phyloP scores from a whole-genome alignment of 2,888 invertebrate genomes.

The Drosophila lutescens region DNA sequence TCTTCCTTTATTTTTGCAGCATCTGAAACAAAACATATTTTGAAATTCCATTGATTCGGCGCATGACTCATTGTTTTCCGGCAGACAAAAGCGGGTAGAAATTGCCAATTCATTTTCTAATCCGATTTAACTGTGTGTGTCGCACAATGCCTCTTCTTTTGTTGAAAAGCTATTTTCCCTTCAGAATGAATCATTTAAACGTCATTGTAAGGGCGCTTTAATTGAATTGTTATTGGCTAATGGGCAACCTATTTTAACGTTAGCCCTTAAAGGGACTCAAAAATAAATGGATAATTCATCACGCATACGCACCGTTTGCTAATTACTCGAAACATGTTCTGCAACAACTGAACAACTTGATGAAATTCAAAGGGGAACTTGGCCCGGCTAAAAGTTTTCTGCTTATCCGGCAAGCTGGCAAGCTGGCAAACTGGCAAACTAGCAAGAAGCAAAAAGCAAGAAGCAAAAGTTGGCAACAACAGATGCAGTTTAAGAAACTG shows the following conservation, averaged over 20 bases:
- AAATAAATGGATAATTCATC: slow-evolving; percentile 31
- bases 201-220: too few relatives aligned
- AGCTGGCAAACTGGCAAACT: slow-evolving; percentile 13
- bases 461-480: slow-evolving; percentile 47
- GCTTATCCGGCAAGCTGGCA: slow-evolving; percentile 30
- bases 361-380: slow-evolving; percentile 23
- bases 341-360: slow-evolving; percentile 30
- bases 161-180: slow-evolving; percentile 7
- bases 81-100: too few relatives aligned
- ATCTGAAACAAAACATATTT: slow-evolving; percentile 8
- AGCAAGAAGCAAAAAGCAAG: slow-evolving; percentile 11
- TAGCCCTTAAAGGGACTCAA: background rate
- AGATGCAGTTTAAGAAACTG: slow-evolving; percentile 43
- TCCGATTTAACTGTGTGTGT: slow-evolving; percentile 28
- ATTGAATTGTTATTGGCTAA: slow-evolving; percentile 27
- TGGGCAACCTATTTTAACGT: background rate
- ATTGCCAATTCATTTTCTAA: slow-evolving; percentile 46
- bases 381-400: slow-evolving; percentile 37
- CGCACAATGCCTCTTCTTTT: slow-evolving; percentile 53
- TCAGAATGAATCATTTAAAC: slow-evolving; percentile 16
- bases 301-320: slow-evolving; percentile 62
- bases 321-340: slow-evolving; percentile 53
- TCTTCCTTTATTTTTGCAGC: slow-evolving; percentile 16
- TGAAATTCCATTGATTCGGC: background rate
- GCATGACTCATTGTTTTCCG: slow-evolving; percentile 28